These are phyloP conservation scores for Umimayanthus chanpuru DNA, from an alignment of 92 coral and sea anemone species.

Conservation along the genomic window DNA sequence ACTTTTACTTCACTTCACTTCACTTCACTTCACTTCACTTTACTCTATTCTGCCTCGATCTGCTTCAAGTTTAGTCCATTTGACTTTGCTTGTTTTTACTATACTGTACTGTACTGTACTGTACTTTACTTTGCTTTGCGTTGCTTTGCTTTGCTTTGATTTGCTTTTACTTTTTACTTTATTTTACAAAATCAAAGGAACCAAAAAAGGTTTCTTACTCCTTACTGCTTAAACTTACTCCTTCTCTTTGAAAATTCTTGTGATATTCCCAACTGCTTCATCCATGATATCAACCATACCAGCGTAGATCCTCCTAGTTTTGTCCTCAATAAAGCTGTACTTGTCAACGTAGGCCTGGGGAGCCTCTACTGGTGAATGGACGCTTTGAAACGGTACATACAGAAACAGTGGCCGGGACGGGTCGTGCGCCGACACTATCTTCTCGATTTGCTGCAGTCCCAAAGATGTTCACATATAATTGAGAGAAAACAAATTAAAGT, in stretches of 20 bases:
- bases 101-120: neutral
- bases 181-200: neutral
- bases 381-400: conserved; percentile 59
- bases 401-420: conserved; percentile 55
- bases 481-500: neutral
- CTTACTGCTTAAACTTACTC: conserved; percentile 32
- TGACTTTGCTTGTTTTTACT: too few relatives aligned
- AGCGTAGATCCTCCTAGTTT: conserved; percentile 46
- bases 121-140: neutral
- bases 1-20: too few relatives aligned
- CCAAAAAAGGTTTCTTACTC: too few relatives aligned
- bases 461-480: neutral
- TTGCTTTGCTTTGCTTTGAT: neutral
- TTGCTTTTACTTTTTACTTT: neutral
- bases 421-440: conserved; percentile 46
- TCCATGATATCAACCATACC: conserved; percentile 67
- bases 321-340: conserved; percentile 47
- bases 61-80: too few relatives aligned
- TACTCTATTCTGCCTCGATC: too few relatives aligned
- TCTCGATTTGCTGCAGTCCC: conserved; percentile 45
- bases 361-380: conserved; percentile 54
- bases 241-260: conserved; percentile 42
- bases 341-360: conserved; percentile 54
- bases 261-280: conserved; percentile 60
- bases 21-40: too few relatives aligned